A percentile compares a stretch with the other conserved stretches of the same genome.
phyloP scores from a whole-genome alignment of 2,888 invertebrate genomes.

The Microctonus aethiopoides region DNA sequence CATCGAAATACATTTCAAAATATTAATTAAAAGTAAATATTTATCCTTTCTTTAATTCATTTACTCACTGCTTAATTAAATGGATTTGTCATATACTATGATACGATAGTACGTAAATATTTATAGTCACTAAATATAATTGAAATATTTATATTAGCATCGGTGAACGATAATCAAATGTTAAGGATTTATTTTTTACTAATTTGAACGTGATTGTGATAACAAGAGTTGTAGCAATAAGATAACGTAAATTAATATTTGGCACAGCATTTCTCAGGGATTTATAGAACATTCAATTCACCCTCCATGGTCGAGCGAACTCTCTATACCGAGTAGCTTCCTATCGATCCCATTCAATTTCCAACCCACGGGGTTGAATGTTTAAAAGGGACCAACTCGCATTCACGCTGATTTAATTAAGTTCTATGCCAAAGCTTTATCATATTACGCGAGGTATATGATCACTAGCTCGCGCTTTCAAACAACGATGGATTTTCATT shows the following conservation, averaged over 20 bases:
- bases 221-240: not conserved
- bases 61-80: not conserved
- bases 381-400: conserved; percentile 31
- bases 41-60: not conserved
- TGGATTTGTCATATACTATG: no score
- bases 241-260: not conserved
- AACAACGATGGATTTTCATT: conserved; percentile 6
- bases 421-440: conserved; percentile 24
- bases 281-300: conserved; percentile 19
- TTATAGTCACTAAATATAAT: no score
- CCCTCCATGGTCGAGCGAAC: conserved; percentile 11
- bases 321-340: not conserved
- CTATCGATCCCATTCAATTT: conserved; percentile 36
- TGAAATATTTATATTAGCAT: no score
- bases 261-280: conserved; percentile 21
- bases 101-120: no score
- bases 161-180: no score
- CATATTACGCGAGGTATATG: conserved; percentile 27
- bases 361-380: conserved; percentile 17
- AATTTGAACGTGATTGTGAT: not conserved
- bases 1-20: conserved; percentile 11
- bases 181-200: not conserved
- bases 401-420: conserved; percentile 39
- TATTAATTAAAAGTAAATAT: not conserved
- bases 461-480: conserved; percentile 18